Evolutionary conservation across 2,113 vertebrate genomes (phyloP).

Genomic region (Percina caprodes): DNA sequence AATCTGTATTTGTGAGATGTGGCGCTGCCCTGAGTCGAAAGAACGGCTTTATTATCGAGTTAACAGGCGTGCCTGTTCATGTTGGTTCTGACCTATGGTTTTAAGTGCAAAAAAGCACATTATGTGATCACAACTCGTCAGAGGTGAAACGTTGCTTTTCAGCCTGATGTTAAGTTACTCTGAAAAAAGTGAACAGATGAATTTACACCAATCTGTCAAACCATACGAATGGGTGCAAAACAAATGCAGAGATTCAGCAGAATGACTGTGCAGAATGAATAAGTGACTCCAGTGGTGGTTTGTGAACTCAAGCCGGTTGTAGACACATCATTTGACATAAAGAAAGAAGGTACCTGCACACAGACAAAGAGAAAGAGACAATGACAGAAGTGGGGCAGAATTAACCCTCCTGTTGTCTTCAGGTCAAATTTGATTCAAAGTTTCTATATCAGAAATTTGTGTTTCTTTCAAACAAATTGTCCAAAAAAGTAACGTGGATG

Average conservation of each 20-base stretch:
- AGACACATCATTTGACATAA: not conserved
- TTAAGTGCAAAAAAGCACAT: no score
- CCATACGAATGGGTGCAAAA: not conserved
- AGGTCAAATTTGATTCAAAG: no score
- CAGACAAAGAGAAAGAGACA: not conserved
- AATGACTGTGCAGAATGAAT: not conserved
- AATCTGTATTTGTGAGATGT: no score
- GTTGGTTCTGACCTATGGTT: no score
- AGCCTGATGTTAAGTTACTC: not conserved
- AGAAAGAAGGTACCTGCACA: conserved; percentile 1
- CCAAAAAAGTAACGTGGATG: no score
- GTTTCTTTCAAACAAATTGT: no score
- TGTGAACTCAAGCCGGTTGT: not conserved
- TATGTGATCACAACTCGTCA: no score
- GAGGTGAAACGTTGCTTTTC: not conserved
- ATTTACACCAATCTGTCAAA: not conserved
- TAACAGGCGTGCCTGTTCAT: no score
- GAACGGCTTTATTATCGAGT: no score
- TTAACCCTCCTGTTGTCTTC: not conserved
- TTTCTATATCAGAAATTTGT: no score
- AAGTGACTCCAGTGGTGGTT: not conserved
- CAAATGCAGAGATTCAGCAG: not conserved
- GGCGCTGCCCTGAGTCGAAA: no score
- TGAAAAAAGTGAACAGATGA: not conserved
- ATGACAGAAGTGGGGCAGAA: conserved; percentile 20